A percentile compares a stretch with the other conserved stretches of the same genome.
These are phyloP conservation scores for Trichacis sp. DNA, from an alignment of 2,888 invertebrate genomes.

Conservation along the genomic window DNA sequence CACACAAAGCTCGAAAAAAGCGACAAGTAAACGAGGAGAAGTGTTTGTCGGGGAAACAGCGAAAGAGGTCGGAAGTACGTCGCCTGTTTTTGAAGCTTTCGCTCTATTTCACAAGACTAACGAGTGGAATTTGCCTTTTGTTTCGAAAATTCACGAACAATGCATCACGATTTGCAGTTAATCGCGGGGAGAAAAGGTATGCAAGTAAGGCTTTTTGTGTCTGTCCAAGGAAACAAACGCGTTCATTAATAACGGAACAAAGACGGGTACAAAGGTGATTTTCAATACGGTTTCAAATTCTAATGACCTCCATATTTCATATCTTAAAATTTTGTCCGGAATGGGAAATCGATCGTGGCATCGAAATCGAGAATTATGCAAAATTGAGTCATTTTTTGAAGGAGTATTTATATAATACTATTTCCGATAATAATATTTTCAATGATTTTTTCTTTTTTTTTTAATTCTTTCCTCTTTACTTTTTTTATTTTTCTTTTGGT, in stretches of 20 bases:
- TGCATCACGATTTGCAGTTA: slow-evolving; percentile 36
- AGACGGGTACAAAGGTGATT: slow-evolving; percentile 10
- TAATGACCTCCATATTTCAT: neutral
- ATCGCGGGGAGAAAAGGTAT: slow-evolving; percentile 33
- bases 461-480: too few species aligned
- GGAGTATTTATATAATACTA: too few species aligned
- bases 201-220: slow-evolving; percentile 31
- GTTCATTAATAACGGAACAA: slow-evolving; percentile 25
- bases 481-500: too few species aligned
- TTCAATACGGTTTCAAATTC: slow-evolving; percentile 6
- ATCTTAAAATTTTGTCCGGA: too few species aligned
- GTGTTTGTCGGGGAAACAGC: slow-evolving; percentile 34
- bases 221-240: slow-evolving; percentile 23
- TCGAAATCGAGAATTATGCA: too few species aligned
- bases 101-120: slow-evolving; percentile 52
- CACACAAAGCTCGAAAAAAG: slow-evolving; percentile 14
- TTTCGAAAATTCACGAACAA: slow-evolving; percentile 39
- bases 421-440: too few species aligned
- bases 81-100: slow-evolving; percentile 54
- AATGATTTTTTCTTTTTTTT: too few species aligned
- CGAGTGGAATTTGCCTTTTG: slow-evolving; percentile 45
- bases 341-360: too few species aligned
- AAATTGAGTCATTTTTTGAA: too few species aligned
- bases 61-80: slow-evolving; percentile 36
- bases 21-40: slow-evolving; percentile 32